Conservation (phyloP, 2,888 invertebrate species). For the Rutpela maculata region DNA sequence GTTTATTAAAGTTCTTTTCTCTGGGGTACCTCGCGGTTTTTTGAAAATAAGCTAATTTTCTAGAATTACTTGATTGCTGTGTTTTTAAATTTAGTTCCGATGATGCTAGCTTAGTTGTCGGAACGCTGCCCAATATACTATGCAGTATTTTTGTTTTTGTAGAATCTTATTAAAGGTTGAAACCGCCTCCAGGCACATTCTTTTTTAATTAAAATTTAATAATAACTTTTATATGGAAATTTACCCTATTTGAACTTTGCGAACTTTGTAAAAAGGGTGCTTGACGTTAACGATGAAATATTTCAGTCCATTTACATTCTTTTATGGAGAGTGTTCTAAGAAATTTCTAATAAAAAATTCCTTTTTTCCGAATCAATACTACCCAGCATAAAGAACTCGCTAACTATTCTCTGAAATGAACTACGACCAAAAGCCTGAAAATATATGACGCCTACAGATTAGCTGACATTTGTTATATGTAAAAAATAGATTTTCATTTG, state of each 20-base stretch:
- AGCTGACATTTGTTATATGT: not conserved
- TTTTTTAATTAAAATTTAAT: too few species aligned
- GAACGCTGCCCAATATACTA: too few species aligned
- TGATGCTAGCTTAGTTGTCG: too few species aligned
- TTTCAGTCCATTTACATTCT: not conserved
- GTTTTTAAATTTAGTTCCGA: too few species aligned
- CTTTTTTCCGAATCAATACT: not conserved
- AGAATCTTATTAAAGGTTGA: too few species aligned
- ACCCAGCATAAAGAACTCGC: not conserved
- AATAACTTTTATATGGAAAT: not conserved
- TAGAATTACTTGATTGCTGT: too few species aligned
- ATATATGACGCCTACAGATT: not conserved
- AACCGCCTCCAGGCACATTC: too few species aligned
- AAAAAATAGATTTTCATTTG: not conserved
- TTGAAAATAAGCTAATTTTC: too few species aligned
- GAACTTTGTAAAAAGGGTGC: not conserved
- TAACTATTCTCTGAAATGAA: not conserved
- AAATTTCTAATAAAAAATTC: not conserved
- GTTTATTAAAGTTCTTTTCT: too few species aligned
- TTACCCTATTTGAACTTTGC: not conserved
- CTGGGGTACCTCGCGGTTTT: too few species aligned
- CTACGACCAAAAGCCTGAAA: not conserved
- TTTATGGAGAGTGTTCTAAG: not conserved
- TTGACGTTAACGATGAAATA: not conserved
- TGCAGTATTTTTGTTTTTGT: too few species aligned